Evolutionary conservation across 2,888 invertebrate species (phyloP), one percentile per base, ranked within the genome.

Genomic region (Linyphia triangularis): DNA sequence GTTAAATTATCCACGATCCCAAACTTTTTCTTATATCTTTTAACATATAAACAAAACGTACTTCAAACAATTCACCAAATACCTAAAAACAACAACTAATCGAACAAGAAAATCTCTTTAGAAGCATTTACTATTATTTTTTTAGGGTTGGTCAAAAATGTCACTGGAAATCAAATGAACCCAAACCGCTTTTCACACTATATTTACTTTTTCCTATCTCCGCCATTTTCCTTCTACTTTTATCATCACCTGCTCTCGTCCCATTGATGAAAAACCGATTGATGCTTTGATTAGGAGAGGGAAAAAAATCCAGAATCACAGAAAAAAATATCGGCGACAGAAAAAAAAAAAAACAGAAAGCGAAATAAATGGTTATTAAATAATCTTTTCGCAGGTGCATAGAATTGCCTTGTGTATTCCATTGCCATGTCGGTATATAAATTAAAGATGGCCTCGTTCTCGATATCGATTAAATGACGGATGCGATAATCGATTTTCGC

Each of bases 381-480:
- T 84, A 75, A 84, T 84, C 69, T 75, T 57, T 69, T 75, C 67
- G 84, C 84, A 84, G 84, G 84, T 84, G 84, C 67, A 51, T 57
- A 37, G 67, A 51, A 57, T 59, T 33, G 33, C 43, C 16, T 24
- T 22, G 70, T 43, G 30, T 61, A n/a, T 70, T 78, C 40, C 40
- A 13, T 57, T 16, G 19, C 28, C 30, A 33, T 22, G 33, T 78
- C 40, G 43, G 78, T 61, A 33, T 70, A 77, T 85, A 61, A 78
- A 85, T 85, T 85, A 77, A 85, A 85, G 57, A 69, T 33, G 61
- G 40, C 19, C 63, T 22, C 70, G 63, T 67, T 57, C 19, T 75
- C 65, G 61, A 61, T 85, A 85, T 85, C 85, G 85, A 85, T 85
- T 85, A 78, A 85, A 70, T 70, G 84, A 84, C 51, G 77, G 69